These are phyloP conservation scores for Lophochroa leadbeateri DNA, from an alignment of 2,113 vertebrate genomes.

Conservation along the genomic window DNA sequence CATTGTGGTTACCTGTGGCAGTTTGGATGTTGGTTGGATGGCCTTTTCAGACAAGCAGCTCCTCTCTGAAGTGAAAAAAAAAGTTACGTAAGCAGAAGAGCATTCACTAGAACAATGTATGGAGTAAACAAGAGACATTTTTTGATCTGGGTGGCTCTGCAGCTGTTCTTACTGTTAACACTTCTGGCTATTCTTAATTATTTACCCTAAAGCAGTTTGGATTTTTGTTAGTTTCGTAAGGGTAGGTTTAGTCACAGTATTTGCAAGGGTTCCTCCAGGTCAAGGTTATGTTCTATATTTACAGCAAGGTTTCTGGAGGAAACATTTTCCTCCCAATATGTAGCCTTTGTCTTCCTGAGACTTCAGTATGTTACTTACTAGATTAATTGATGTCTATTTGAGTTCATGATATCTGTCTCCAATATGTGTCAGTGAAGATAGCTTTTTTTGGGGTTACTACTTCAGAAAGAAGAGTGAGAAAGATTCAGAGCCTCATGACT, in stretches of 20 bases:
- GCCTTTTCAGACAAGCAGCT: conserved; percentile 1
- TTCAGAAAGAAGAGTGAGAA: background rate
- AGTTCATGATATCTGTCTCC: background rate
- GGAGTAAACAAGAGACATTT: background rate
- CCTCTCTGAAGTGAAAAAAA: background rate
- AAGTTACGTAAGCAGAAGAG: background rate
- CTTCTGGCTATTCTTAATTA: background rate
- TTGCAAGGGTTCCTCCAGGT: background rate
- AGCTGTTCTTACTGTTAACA: background rate
- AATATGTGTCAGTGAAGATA: background rate
- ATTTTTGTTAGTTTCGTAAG: background rate
- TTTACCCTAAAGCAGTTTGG: background rate
- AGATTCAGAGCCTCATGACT: background rate
- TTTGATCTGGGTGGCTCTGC: background rate
- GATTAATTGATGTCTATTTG: background rate
- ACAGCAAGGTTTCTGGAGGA: background rate
- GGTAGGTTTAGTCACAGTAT: background rate
- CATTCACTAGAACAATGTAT: conserved; percentile 5
- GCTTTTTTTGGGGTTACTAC: background rate
- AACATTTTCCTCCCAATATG: background rate
- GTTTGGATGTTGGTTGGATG: background rate
- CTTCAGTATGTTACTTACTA: background rate
- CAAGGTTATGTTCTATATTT: background rate
- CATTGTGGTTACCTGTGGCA: background rate
- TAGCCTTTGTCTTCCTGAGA: background rate